Conservation (phyloP, 2,888 invertebrate genomes). For the Tinea trinotella region DNA sequence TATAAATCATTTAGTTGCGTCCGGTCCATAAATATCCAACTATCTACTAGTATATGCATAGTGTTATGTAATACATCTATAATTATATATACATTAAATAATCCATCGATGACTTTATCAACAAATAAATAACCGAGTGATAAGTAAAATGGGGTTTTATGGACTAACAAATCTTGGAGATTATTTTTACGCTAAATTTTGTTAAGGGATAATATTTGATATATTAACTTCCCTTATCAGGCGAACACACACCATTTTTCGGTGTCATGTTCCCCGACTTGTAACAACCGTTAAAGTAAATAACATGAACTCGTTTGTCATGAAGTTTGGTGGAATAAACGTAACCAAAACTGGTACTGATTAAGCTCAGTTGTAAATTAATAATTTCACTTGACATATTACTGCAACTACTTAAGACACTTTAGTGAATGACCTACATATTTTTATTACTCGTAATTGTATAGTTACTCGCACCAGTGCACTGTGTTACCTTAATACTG, state of each 20-base stretch:
- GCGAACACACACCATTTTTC: not conserved
- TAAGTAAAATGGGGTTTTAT: not conserved
- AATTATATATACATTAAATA: not conserved
- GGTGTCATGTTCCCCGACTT: not conserved
- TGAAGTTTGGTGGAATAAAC: not conserved
- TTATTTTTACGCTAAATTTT: not conserved
- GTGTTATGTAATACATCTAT: not conserved
- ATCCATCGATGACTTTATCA: not conserved
- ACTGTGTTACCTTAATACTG: too few relatives aligned
- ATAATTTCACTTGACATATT: too few relatives aligned
- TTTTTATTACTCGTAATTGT: too few relatives aligned
- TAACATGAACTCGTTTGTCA: slow-evolving; percentile 11
- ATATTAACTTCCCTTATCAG: slow-evolving; percentile 4
- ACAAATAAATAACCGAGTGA: not conserved
- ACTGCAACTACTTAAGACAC: too few relatives aligned
- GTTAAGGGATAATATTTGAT: slow-evolving; percentile 8
- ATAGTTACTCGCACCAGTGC: too few relatives aligned
- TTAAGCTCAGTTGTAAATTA: not conserved
- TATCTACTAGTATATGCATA: too few relatives aligned
- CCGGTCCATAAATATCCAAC: not conserved
- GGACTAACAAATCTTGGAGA: not conserved
- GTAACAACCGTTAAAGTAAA: not conserved
- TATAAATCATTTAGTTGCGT: too few relatives aligned
- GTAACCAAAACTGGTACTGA: slow-evolving; percentile 12
- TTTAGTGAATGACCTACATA: too few relatives aligned